phyloP scores from a whole-genome alignment of 2,888 invertebrate species.

The Athetis lepigone region DNA sequence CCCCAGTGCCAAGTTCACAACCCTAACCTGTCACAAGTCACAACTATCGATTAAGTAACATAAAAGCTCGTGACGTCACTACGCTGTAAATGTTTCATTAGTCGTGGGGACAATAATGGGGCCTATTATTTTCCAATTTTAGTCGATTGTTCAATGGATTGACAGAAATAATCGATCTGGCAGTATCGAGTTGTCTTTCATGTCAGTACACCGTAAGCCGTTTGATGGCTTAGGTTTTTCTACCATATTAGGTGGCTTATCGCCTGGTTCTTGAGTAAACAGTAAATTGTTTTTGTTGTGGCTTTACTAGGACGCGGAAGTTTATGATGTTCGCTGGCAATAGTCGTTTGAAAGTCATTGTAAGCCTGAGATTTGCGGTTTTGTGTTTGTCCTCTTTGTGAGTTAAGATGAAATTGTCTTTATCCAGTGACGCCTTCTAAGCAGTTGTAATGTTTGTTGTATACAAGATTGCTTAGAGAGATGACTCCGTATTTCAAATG shows the following conservation, averaged over 20 bases:
- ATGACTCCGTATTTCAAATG: background rate
- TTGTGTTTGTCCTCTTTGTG: conserved; percentile 7
- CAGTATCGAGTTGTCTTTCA: conserved; percentile 50
- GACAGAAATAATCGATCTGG: conserved; percentile 70
- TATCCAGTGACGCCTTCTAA: background rate
- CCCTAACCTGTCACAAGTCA: conserved; percentile 57
- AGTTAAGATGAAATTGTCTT: background rate
- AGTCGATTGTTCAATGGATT: conserved; percentile 71
- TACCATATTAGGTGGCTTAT: conserved; percentile 21
- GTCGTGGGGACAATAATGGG: conserved; percentile 71
- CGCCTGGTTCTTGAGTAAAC: conserved; percentile 13
- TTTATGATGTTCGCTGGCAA: conserved; percentile 4
- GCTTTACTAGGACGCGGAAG: background rate
- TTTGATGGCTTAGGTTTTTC: conserved; percentile 52
- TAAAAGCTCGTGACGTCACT: conserved; percentile 76
- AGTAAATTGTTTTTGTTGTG: conserved; percentile 26
- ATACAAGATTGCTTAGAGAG: background rate
- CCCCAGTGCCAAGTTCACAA: conserved; percentile 72
- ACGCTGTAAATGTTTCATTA: conserved; percentile 79
- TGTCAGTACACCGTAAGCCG: conserved; percentile 65
- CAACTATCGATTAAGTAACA: conserved; percentile 73
- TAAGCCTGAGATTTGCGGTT: conserved; percentile 10
- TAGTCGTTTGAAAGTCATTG: conserved; percentile 7
- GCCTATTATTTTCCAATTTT: conserved; percentile 82
- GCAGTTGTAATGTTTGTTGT: background rate